phyloP scores from a whole-genome alignment of 1,140 invertebrate species.

The Cotesia vestalis region DNA sequence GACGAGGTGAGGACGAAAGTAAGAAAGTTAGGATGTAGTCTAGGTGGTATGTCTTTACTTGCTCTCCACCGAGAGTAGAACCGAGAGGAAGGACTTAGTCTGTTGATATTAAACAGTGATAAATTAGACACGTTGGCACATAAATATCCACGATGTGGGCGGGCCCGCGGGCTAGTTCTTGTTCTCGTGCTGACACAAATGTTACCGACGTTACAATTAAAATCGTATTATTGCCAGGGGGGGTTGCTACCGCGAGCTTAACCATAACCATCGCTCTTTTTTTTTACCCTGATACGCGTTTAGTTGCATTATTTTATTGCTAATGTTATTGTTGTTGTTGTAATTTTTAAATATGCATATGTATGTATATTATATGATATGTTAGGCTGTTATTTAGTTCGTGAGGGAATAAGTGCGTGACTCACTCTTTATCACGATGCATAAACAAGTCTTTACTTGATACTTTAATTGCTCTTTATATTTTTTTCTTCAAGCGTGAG shows the following conservation, averaged over 20 bases:
- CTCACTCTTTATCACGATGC: constrained; percentile 18
- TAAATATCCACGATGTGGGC: constrained; percentile 28
- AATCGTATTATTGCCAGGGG: constrained; percentile 32
- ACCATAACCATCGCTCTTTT: neutral
- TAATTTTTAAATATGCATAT: neutral
- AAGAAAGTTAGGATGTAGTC: neutral
- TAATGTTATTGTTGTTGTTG: too few relatives aligned
- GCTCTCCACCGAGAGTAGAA: neutral
- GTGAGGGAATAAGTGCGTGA: constrained; percentile 24
- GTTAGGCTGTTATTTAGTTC: neutral
- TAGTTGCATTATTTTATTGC: neutral
- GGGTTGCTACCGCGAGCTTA: constrained; percentile 15
- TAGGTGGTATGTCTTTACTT: neutral
- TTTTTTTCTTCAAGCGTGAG: constrained; percentile 16
- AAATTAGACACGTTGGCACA: constrained; percentile 29
- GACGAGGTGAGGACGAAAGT: neutral
- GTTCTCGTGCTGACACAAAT: constrained; percentile 17
- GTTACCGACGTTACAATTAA: constrained; percentile 29
- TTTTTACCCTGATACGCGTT: neutral
- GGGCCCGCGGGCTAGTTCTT: constrained; percentile 19
- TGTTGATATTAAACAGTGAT: constrained; percentile 30
- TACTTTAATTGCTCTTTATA: constrained; percentile 22
- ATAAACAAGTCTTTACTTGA: constrained; percentile 24
- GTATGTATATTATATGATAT: constrained; percentile 4
- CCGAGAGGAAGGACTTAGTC: neutral